Evolutionary conservation across 2,888 invertebrate genomes (phyloP).

Genomic region (Sminthurinus aureus): DNA sequence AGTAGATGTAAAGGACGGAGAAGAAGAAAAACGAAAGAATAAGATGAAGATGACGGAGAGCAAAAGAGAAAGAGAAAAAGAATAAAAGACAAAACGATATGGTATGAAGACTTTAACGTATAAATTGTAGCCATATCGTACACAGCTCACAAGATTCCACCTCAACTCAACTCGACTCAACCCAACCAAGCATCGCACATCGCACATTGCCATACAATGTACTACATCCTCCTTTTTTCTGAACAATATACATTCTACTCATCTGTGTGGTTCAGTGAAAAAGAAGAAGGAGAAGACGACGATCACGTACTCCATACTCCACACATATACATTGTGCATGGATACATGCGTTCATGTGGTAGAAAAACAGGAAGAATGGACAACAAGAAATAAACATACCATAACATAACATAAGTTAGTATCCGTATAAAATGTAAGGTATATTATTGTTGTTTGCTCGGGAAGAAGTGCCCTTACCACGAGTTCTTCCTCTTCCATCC

Average conservation of each 20-base stretch:
- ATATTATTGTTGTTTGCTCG: neutral
- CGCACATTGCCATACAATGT: neutral
- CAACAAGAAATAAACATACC: neutral
- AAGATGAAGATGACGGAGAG: neutral
- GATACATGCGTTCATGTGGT: no score
- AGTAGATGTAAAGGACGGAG: neutral
- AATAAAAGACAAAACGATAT: conserved; percentile 1
- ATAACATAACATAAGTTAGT: neutral
- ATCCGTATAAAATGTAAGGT: neutral
- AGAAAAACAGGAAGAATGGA: no score
- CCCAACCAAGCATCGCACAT: conserved; percentile 3
- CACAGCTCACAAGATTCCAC: neutral
- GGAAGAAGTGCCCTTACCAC: neutral
- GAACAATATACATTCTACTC: neutral
- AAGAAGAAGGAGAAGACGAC: neutral
- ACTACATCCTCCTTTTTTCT: neutral
- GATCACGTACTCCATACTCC: neutral
- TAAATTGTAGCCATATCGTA: neutral
- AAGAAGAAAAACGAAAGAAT: conserved; percentile 4
- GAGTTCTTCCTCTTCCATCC: neutral
- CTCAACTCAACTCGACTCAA: conserved; percentile 6
- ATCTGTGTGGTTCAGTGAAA: neutral
- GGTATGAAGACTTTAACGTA: neutral
- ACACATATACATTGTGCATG: no score
- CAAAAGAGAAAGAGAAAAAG: neutral